Evolutionary conservation across 2,113 vertebrate genomes (phyloP), one percentile per base, ranked within the genome.

Genomic region (Prunella fulvescens): DNA sequence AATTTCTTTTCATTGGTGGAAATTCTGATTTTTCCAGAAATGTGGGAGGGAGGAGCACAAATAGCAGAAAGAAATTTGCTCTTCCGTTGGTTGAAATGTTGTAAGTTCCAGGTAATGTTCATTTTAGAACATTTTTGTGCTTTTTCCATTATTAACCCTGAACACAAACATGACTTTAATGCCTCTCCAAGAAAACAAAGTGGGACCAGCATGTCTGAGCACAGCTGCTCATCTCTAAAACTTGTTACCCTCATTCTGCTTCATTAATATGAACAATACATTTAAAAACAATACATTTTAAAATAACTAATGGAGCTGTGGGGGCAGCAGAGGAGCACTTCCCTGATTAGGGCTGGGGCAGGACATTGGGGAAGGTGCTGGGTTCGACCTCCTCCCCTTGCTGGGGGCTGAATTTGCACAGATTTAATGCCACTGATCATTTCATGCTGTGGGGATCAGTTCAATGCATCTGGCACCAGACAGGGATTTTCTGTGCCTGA

Each of bases 341-440:
- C 80, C 80, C 88, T 94, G 95, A 97, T 97, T 97, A 93, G 82
- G 94, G 85, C 50, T 95, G 53, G 91, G 96, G 94, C 95, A 86
- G 95, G 95, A 90, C 95, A 91, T 54, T 97, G 96, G 93, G 85
- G 90, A 58, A 81, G 45, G 51, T 11, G 37, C 87, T 92, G 91
- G 90, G 91, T 96, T 97, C 96, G 97, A 86, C 92, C 37, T 84
- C 86, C 95, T 96, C 94, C 80, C 78, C 42, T 31, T 61, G 80
- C 79, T 82, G 51, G 73, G 72, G 56, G 35, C 78, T 95, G 94
- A 97, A 98, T 97, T 97, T 97, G 88, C 97, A 95, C 47, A 93
- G 86, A 94, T 97, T 93, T 96, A 97, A 97, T 95, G 94, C 71
- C 94, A 83, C 71, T 85, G 92, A 96, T 96, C 91, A 97, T 98